These are phyloP conservation scores for Oreotrochilus melanogaster DNA, from an alignment of 2,113 vertebrate species.

Conservation along the genomic window DNA sequence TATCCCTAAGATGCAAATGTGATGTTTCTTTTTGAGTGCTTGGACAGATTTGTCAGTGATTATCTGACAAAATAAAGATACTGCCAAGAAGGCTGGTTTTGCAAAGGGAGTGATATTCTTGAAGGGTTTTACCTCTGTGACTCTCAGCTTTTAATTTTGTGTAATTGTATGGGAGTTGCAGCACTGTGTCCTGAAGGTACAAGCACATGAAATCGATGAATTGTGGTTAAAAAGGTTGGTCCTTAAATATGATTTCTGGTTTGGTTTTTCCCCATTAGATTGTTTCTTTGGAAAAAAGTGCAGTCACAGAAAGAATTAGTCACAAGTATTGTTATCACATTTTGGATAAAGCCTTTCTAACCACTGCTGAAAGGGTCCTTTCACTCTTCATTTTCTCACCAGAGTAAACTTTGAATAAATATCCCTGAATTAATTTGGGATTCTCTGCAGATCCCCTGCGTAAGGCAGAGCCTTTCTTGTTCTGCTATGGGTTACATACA, in stretches of 20 bases:
- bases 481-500: not conserved
- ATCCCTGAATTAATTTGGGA: not conserved
- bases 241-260: not conserved
- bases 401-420: conserved; percentile 22
- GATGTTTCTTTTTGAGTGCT: not conserved
- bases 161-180: not conserved
- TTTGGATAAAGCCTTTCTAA: not conserved
- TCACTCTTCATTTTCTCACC: not conserved
- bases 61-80: not conserved
- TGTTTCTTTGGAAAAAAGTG: not conserved
- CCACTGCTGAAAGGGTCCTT: not conserved
- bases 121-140: not conserved
- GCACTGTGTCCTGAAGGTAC: not conserved
- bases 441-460: not conserved
- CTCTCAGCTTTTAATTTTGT: not conserved
- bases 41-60: not conserved
- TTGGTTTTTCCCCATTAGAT: not conserved
- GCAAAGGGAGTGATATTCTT: not conserved
- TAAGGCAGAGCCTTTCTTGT: not conserved
- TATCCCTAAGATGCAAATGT: not conserved
- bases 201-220: not conserved
- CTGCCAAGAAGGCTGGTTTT: not conserved
- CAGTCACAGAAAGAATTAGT: conserved; percentile 5
- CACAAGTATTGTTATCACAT: not conserved
- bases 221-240: not conserved